Base-by-base conservation (phyloP, 2,797 vertebrate species). In the Danionella dracula region DNA sequence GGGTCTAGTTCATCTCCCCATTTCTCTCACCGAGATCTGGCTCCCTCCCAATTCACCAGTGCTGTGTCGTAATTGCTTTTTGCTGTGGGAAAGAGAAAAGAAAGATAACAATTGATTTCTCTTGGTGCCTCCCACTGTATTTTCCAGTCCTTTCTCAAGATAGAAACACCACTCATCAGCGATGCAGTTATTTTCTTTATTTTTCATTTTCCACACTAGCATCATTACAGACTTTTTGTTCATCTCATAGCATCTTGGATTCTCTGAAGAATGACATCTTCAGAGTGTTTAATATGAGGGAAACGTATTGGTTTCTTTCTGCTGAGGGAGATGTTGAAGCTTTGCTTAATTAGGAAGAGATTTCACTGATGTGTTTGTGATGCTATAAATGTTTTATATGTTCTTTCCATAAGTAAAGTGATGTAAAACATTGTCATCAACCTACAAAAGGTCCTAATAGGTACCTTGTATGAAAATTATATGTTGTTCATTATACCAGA, bases 11-110 rank as follows among this genome's bases (percentile, higher is more conserved):
- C 53, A 42, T 70, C 40, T n/a, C n/a, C n/a, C n/a, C n/a, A n/a
- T n/a, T 44, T 38, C 13, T 35, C 70, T 53, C 49, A 66, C 37
- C 73, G 12, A 54, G 51, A 75, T 57, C 82, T 85, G 85, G 77
- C 81, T 10, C 29, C 41, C 59, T 55, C 71, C 81, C 81, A 86
- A 60, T 80, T 76, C 72, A 35, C 55, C 57, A 75, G 69, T 66
- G 64, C 34, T 72, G 77, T 75, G 66, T 75, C 71, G 73, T 81
- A 86, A 83, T 84, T 85, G 80, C 58, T 78, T 87, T 84, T 76
- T 81, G 69, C 75, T 78, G 62, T 35, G 69, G 63, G 31, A 27
- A 6, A 50, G 44, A 69, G 55, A 67, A 57, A 69, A 44, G 49
- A 37, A 63, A 65, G 23, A 54, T 32, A 59, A 57, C 67, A 74